Evolutionary conservation across 2,797 vertebrate genomes (phyloP).

Genomic region (Cygnus olor): DNA sequence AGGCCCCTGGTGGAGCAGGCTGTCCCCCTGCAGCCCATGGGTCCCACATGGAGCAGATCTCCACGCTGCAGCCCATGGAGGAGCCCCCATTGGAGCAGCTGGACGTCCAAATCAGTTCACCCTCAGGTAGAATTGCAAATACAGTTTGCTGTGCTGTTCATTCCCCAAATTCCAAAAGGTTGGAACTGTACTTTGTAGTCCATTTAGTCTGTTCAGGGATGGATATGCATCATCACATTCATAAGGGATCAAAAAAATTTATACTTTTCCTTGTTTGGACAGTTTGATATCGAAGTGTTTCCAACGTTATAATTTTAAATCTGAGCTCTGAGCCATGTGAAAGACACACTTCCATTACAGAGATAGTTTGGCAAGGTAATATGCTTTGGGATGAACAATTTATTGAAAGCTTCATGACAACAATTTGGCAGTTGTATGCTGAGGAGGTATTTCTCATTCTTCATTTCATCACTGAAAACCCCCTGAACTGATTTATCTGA

Average conservation of each 20-base stretch:
- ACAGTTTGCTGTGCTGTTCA: not conserved
- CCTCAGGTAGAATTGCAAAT: not conserved
- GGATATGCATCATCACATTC: not conserved
- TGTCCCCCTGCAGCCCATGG: not conserved
- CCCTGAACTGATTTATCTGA: not conserved
- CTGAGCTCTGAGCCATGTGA: not conserved
- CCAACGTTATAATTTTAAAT: constrained; percentile 10
- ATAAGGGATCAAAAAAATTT: not conserved
- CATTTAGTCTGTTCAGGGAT: not conserved
- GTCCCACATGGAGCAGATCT: not conserved
- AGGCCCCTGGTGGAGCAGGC: not conserved
- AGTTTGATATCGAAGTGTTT: constrained; percentile 10
- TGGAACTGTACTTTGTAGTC: not conserved
- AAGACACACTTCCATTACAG: not conserved
- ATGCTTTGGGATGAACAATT: not conserved
- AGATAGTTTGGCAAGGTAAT: not conserved
- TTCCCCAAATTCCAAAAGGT: not conserved
- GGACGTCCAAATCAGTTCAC: not conserved
- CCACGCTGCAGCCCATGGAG: not conserved
- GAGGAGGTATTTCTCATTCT: not conserved
- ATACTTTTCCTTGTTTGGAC: not conserved
- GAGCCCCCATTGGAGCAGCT: not conserved
- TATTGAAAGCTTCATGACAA: constrained; percentile 2
- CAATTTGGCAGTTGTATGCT: not conserved
- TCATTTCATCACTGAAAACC: not conserved